Percentiles rank a stretch among this genome's conserved stretches.
phyloP scores from a whole-genome alignment of 2,113 vertebrate genomes.

The Serilophus lunatus region DNA sequence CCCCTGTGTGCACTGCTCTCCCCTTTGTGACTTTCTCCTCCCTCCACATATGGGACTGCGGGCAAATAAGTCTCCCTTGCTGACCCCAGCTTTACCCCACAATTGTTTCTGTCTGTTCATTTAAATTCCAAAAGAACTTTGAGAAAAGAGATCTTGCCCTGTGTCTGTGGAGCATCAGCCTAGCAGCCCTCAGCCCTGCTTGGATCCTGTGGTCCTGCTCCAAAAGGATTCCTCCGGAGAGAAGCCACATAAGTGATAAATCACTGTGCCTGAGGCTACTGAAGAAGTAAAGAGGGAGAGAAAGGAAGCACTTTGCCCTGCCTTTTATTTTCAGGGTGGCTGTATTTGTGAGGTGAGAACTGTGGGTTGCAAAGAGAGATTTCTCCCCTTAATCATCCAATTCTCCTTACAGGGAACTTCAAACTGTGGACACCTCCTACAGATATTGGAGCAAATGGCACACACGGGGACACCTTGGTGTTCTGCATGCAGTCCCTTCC shows the following conservation, averaged over 20 bases:
- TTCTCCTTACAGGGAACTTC: background rate
- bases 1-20: accelerated
- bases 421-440: accelerated
- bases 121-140: conserved; percentile 2
- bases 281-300: background rate
- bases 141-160: background rate
- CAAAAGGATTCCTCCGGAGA: background rate
- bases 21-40: background rate
- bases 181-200: background rate
- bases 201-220: background rate
- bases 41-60: background rate
- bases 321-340: background rate
- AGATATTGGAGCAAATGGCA: accelerated
- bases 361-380: background rate
- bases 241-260: background rate
- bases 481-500: background rate
- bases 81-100: conserved; percentile 10
- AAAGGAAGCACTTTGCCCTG: background rate
- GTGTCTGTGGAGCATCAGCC: background rate
- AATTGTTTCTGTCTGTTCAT: background rate
- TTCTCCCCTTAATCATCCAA: background rate
- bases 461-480: background rate
- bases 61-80: background rate
- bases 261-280: background rate
- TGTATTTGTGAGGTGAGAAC: background rate